Evolutionary conservation across 2,797 vertebrate genomes (phyloP).

Genomic region (Ctenopoma kingsleyae): DNA sequence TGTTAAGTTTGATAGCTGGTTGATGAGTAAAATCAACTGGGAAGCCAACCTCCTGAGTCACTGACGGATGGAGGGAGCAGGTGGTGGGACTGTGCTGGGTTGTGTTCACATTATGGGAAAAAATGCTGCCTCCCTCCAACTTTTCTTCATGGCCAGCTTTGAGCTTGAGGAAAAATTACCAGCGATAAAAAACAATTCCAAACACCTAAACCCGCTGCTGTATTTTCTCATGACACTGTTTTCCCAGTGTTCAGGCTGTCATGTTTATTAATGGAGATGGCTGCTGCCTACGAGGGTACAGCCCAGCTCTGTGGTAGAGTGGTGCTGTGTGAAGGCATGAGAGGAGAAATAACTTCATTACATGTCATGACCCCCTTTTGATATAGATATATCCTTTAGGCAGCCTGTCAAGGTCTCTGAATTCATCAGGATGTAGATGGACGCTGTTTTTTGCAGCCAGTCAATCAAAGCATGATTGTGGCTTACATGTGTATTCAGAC

Average conservation of each 20-base stretch:
- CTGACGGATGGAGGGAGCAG: slow-evolving; percentile 61
- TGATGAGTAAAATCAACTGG: slow-evolving; percentile 17
- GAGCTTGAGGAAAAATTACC: slow-evolving; percentile 29
- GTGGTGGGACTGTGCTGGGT: slow-evolving; percentile 39
- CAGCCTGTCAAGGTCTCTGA: slow-evolving; percentile 75
- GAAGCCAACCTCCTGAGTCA: slow-evolving; percentile 23
- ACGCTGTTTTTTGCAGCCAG: slow-evolving; percentile 23
- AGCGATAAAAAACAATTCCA: slow-evolving; percentile 16
- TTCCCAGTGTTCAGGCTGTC: slow-evolving; percentile 32
- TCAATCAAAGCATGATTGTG: slow-evolving; percentile 46
- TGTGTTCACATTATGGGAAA: slow-evolving; percentile 6
- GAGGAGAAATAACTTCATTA: slow-evolving; percentile 76
- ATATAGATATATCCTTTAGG: slow-evolving; percentile 76
- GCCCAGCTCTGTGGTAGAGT: slow-evolving; percentile 27
- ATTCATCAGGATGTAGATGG: slow-evolving; percentile 66
- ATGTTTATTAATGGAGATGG: slow-evolving; percentile 61
- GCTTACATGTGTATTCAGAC: slow-evolving; percentile 21
- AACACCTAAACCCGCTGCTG: slow-evolving; percentile 11
- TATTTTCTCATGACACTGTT: slow-evolving; percentile 10
- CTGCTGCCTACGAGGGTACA: slow-evolving; percentile 22
- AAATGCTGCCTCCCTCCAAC: slow-evolving; percentile 24
- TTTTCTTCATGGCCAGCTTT: slow-evolving; percentile 12
- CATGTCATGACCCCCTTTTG: slow-evolving; percentile 68
- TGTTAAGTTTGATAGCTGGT: slow-evolving; percentile 15
- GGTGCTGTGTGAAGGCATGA: slow-evolving; percentile 53